Evolutionary conservation across 2,888 invertebrate species (phyloP), one percentile per base, ranked within the genome.

Genomic region (Branchipolynoe longqiensis): DNA sequence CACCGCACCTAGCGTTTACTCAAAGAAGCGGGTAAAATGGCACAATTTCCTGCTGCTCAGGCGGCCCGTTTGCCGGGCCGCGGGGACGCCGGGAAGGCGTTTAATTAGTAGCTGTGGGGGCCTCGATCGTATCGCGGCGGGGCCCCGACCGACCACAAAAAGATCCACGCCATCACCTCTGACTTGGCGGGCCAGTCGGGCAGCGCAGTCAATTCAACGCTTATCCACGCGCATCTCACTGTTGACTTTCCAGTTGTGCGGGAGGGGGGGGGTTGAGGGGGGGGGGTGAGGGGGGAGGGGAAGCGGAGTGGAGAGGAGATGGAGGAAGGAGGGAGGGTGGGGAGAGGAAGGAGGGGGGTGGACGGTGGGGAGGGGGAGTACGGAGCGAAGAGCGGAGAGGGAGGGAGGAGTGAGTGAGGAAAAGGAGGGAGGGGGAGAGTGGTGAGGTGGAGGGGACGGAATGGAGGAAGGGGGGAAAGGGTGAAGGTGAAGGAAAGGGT

Each of bases 1-100:
- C 28, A n/a, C n/a, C n/a, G n/a, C n/a, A n/a, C n/a, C n/a, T n/a
- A n/a, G 54, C 41, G 54, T 78, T 78, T 78, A 78, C 78, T 78
- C 78, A 78, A 78, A 78, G 78, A 78, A 28, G 0, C 41, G 25
- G 54, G 78, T 25, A 54, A 78, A 54, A 78, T 78, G 78, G 78
- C 41, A 78, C 78, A 78, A 78, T 78, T 78, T 78, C 78, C 78
- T 54, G 78, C 25, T 54, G 41, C 78, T 48, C 18, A 6, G 28
- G 78, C 48, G 25, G 78, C 48, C 28, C 48, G 41, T 78, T 78
- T 54, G 48, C 54, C 54, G 14, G 48, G 41, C 54, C 41, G 18
- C 8, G 48, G 22, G 48, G 78, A 28, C 25, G n/a, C 18, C 25
- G 48, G 78, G 78, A 78, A 25, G 48, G n/a, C 18, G 48, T 18